These are phyloP conservation scores for Sussaba pulchella DNA, from an alignment of 2,888 invertebrate genomes.

Conservation along the genomic window DNA sequence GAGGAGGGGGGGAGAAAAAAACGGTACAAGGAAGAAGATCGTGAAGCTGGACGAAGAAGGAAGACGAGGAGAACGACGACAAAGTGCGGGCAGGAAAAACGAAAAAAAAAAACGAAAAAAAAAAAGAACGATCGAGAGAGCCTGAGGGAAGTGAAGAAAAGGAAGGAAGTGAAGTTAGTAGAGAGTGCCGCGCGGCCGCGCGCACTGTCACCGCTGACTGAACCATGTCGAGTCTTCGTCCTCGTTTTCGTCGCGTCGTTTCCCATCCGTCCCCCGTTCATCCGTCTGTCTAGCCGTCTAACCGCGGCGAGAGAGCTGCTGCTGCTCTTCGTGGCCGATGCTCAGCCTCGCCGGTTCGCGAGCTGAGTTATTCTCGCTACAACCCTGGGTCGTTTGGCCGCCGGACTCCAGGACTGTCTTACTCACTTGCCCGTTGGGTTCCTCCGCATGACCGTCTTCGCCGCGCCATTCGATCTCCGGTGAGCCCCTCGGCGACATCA, in stretches of 20 bases:
- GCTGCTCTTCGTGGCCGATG: constrained; percentile 24
- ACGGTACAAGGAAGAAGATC: constrained; percentile 25
- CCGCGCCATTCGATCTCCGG: constrained; percentile 68
- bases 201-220: constrained; percentile 78
- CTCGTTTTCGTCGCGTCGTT: constrained; percentile 39
- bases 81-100: constrained; percentile 35
- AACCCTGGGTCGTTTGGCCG: constrained; percentile 64
- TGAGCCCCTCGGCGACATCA: constrained; percentile 78
- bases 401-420: constrained; percentile 5
- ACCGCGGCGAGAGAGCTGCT: constrained; percentile 54
- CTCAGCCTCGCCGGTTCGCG: constrained; percentile 47
- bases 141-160: constrained; percentile 35
- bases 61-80: constrained; percentile 57
- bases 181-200: constrained; percentile 67
- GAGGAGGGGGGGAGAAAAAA: constrained; percentile 38
- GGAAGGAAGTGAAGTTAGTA: constrained; percentile 59
- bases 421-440: constrained; percentile 36
- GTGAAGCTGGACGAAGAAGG: constrained; percentile 37
- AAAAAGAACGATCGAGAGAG: constrained; percentile 10
- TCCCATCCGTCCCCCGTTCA: constrained; percentile 74
- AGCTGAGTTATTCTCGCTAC: constrained; percentile 80
- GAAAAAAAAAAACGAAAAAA: not conserved
- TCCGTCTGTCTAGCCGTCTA: constrained; percentile 67
- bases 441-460: constrained; percentile 61
- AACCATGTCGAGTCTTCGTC: constrained; percentile 74